Conservation (phyloP, 2,888 invertebrate species). For the Mythimna pallens region DNA sequence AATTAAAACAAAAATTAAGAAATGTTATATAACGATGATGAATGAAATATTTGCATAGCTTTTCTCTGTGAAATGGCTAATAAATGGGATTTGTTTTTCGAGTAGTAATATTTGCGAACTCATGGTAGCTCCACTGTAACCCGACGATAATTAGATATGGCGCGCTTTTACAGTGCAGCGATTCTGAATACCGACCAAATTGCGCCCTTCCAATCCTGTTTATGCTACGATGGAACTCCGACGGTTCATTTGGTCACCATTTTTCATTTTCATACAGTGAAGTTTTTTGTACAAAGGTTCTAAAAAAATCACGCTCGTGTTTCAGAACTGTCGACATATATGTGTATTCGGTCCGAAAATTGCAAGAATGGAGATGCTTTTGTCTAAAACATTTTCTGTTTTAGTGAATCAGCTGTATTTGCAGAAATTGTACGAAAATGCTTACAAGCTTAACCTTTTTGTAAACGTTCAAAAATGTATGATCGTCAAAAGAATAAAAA, state of each 20-base stretch:
- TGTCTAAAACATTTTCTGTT: slow-evolving; percentile 20
- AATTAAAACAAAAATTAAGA: slow-evolving; percentile 20
- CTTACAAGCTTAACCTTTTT: slow-evolving; percentile 8
- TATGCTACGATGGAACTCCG: slow-evolving; percentile 82
- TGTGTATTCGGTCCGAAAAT: slow-evolving; percentile 32
- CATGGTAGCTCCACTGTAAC: slow-evolving; percentile 78
- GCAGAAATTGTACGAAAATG: slow-evolving; percentile 16
- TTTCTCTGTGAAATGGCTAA: slow-evolving; percentile 60
- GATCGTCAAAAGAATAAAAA: slow-evolving; percentile 6
- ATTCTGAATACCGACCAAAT: slow-evolving; percentile 89
- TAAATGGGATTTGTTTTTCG: slow-evolving; percentile 70
- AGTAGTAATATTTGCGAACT: slow-evolving; percentile 74
- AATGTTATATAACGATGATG: slow-evolving; percentile 18
- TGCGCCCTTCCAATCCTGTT: slow-evolving; percentile 89
- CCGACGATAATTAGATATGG: slow-evolving; percentile 89
- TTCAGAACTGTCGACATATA: slow-evolving; percentile 30
- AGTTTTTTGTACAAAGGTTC: slow-evolving; percentile 54
- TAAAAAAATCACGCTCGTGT: slow-evolving; percentile 46
- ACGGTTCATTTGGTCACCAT: slow-evolving; percentile 76
- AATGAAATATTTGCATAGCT: slow-evolving; percentile 46
- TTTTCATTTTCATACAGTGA: slow-evolving; percentile 68
- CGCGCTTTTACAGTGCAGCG: slow-evolving; percentile 89
- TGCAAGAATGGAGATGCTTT: slow-evolving; percentile 33
- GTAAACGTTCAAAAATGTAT: slow-evolving; percentile 7
- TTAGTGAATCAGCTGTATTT: slow-evolving; percentile 23